These are phyloP conservation scores for Zonitis immaculata DNA, from an alignment of 2,888 invertebrate genomes.

Conservation along the genomic window DNA sequence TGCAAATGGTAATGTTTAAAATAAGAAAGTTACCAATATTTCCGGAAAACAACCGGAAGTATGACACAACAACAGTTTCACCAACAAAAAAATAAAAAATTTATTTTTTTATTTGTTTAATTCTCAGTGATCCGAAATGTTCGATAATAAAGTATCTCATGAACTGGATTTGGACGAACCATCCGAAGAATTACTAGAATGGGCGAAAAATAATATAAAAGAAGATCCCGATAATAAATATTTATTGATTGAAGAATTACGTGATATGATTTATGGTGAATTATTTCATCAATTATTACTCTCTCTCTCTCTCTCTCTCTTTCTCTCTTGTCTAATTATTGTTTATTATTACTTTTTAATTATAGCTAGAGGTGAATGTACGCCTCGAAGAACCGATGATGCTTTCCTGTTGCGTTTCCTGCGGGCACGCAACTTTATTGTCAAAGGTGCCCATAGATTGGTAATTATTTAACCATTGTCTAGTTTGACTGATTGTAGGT, in stretches of 20 bases:
- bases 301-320: no score
- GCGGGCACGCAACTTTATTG: constrained; percentile 67
- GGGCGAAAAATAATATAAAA: constrained; percentile 62
- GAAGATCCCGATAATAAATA: constrained; percentile 67
- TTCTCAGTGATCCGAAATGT: constrained; percentile 17
- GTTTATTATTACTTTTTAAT: constrained; percentile 35
- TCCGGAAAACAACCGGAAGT: no score
- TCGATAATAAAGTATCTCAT: constrained; percentile 54
- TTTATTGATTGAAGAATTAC: constrained; percentile 65
- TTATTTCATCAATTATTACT: no score
- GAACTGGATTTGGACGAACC: constrained; percentile 63
- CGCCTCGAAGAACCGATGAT: constrained; percentile 72
- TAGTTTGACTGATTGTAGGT: no score
- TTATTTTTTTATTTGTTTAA: no score
- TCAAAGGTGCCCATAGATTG: constrained; percentile 68
- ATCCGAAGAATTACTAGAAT: constrained; percentile 61
- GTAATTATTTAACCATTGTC: constrained; percentile 54
- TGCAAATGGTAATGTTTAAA: no score
- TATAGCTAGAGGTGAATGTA: constrained; percentile 70
- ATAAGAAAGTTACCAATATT: no score
- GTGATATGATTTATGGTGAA: constrained; percentile 70
- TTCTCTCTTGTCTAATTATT: no score
- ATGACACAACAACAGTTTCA: no score
- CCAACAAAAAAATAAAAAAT: no score
- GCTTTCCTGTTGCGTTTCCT: constrained; percentile 69